Percentiles rank a stretch among this genome's conserved stretches.
Conservation (phyloP, 2,797 vertebrate species). For the Garrulus glandarius region DNA sequence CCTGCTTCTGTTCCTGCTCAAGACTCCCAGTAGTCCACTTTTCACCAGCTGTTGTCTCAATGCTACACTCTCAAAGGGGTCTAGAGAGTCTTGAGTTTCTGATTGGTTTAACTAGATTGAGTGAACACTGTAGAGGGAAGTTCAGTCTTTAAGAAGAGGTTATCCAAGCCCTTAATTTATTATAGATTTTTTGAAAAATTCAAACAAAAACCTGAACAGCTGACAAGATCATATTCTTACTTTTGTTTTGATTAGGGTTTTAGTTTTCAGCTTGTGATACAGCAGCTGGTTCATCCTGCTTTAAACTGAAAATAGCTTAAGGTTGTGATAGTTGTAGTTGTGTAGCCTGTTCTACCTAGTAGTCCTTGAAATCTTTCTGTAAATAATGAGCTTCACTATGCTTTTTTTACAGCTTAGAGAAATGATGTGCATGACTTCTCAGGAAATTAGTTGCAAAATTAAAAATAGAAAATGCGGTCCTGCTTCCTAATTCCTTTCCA, state of each 20-base stretch:
- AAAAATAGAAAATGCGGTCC: background rate
- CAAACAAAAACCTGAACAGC: background rate
- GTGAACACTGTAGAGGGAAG: background rate
- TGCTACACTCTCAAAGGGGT: background rate
- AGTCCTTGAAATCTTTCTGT: background rate
- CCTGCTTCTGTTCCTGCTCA: background rate
- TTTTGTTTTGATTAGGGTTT: background rate
- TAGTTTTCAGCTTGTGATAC: background rate
- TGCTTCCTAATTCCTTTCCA: background rate
- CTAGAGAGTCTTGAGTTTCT: background rate
- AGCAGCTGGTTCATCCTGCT: background rate
- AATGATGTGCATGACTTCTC: background rate
- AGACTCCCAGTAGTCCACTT: background rate
- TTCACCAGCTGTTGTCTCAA: background rate
- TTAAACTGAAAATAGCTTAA: background rate
- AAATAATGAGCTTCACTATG: background rate
- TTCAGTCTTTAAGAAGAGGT: background rate
- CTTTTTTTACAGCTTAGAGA: background rate
- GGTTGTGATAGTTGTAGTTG: background rate
- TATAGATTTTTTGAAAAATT: background rate
- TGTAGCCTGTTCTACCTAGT: background rate
- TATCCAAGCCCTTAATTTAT: background rate
- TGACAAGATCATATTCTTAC: background rate
- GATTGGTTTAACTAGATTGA: background rate
- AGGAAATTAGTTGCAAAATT: background rate